phyloP scores from a whole-genome alignment of 1,140 invertebrate species.

The Drosophila sp. region DNA sequence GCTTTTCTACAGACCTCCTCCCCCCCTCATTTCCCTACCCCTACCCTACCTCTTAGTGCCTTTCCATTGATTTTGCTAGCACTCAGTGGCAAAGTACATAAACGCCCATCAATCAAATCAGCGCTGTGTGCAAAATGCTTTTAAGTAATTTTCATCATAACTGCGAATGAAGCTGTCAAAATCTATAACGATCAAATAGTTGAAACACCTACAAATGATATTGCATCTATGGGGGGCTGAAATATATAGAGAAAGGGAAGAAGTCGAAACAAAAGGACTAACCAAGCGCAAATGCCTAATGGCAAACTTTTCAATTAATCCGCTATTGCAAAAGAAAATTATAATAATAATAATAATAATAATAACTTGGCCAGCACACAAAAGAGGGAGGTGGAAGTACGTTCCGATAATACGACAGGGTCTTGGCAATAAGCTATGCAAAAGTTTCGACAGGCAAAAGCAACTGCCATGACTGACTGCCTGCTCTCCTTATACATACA shows the following conservation, averaged over 20 bases:
- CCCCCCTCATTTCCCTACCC: too few species aligned
- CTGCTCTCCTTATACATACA: too few species aligned
- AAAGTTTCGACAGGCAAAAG: constrained; percentile 74
- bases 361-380: constrained; percentile 50
- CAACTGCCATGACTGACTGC: constrained; percentile 35
- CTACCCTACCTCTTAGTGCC: neutral
- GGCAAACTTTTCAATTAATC: constrained; percentile 82
- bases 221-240: neutral
- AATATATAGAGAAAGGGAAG: constrained; percentile 22
- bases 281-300: constrained; percentile 79
- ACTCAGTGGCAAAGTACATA: constrained; percentile 44
- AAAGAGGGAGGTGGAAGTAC: constrained; percentile 30
- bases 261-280: constrained; percentile 55
- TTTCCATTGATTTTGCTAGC: neutral
- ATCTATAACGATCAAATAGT: constrained; percentile 81
- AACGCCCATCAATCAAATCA: constrained; percentile 81
- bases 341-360: constrained; percentile 81
- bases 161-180: constrained; percentile 73
- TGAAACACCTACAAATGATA: constrained; percentile 44
- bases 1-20: neutral
- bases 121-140: constrained; percentile 71
- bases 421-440: constrained; percentile 52
- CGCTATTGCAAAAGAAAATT: constrained; percentile 77
- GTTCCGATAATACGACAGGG: constrained; percentile 17
- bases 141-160: constrained; percentile 80